Conservation (phyloP, 2,113 vertebrate species). For the Canis aureus region DNA sequence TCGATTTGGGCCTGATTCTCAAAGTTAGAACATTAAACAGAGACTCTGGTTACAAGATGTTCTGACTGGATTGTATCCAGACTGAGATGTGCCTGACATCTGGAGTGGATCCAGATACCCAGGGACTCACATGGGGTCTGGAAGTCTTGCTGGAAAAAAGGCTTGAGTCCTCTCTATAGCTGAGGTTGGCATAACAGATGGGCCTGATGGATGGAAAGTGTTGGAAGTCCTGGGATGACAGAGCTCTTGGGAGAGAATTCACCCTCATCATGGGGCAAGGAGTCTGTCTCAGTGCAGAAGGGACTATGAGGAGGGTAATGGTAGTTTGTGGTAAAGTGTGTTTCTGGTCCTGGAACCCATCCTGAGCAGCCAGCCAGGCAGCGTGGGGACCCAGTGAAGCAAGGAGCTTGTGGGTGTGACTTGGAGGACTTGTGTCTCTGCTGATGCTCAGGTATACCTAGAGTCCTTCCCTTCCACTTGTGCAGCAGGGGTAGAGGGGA, state of each 20-base stretch:
- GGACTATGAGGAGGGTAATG: neutral
- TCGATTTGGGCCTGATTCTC: neutral
- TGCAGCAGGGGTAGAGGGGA: neutral
- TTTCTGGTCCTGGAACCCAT: neutral
- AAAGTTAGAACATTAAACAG: neutral
- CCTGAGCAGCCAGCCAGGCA: neutral
- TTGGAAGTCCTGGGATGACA: neutral
- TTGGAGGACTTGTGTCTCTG: neutral
- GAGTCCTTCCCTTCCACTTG: neutral
- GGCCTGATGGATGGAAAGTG: neutral
- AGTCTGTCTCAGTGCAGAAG: neutral
- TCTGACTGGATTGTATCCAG: neutral
- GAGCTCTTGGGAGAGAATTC: neutral
- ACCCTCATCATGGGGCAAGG: neutral
- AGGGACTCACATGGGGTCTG: neutral
- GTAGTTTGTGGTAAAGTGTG: neutral
- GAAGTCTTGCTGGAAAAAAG: neutral
- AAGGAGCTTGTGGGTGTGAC: neutral
- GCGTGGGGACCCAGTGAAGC: neutral
- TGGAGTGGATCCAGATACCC: neutral
- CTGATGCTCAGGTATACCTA: neutral
- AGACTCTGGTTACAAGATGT: neutral
- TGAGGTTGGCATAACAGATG: neutral
- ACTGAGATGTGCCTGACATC: neutral
- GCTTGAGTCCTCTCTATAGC: neutral